Percentiles rank a stretch among this genome's conserved stretches.
Conservation (phyloP, 2,797 vertebrate species). For the Cephalopachus bancanus region DNA sequence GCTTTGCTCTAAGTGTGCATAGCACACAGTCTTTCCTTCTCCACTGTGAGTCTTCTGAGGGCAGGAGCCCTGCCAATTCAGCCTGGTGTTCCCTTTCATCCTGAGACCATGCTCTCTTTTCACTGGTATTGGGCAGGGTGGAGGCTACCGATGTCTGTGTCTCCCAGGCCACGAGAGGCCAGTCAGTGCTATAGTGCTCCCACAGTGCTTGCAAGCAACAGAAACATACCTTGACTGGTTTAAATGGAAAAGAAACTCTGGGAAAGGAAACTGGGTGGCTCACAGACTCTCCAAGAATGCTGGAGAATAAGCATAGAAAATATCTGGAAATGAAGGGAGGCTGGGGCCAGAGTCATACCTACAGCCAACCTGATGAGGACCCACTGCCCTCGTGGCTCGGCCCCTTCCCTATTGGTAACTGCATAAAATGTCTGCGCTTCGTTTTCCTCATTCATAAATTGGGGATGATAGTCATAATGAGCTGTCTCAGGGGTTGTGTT, state of each 20-base stretch:
- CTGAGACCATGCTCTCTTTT: background rate
- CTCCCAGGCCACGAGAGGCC: background rate
- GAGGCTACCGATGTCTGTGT: background rate
- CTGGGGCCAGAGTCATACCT: background rate
- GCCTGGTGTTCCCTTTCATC: too few species aligned
- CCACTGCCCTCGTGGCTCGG: background rate
- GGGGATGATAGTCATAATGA: background rate
- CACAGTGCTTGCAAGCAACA: background rate
- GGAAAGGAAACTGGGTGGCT: background rate
- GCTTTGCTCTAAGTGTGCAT: background rate
- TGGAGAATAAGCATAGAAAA: background rate
- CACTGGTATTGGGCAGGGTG: background rate
- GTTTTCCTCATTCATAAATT: background rate
- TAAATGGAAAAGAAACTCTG: background rate
- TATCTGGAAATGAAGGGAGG: background rate
- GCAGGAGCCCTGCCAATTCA: background rate
- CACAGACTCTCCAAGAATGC: background rate
- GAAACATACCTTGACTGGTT: background rate
- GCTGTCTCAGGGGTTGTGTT: background rate
- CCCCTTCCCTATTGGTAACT: background rate
- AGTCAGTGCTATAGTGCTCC: background rate
- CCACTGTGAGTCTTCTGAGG: background rate
- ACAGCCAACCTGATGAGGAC: background rate
- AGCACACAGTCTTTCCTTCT: background rate
- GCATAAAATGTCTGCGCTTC: background rate